Conservation (phyloP, 53 echinoderm and acorn worm species). For the Luidia sarsii region DNA sequence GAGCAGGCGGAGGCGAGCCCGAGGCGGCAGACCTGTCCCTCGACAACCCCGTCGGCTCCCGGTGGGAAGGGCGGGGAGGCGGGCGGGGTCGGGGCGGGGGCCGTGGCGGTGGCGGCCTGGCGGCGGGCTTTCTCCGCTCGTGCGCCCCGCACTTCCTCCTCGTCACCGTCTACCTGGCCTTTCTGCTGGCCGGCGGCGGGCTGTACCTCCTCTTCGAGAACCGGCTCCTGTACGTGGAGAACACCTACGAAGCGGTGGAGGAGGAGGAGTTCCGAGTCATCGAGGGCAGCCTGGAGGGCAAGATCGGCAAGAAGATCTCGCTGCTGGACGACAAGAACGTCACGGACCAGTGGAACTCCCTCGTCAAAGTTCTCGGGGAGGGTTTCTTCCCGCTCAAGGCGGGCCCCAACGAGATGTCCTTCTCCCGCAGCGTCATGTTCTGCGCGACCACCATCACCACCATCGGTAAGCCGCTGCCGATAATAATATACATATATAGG, state of each 20-base stretch:
- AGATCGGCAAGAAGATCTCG: neutral
- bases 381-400: too few species aligned
- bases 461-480: constrained; percentile 81
- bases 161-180: constrained; percentile 20
- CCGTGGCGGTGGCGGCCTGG: neutral
- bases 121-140: neutral
- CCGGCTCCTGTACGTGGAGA: too few species aligned
- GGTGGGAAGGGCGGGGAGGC: neutral
- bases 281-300: neutral
- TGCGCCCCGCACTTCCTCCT: constrained; percentile 1
- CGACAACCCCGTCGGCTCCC: neutral
- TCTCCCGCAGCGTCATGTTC: constrained; percentile 73
- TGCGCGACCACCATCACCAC: constrained; percentile 81
- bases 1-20: too few species aligned
- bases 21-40: neutral
- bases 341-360: neutral
- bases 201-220: constrained; percentile 2
- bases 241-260: neutral
- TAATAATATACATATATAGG: too few species aligned
- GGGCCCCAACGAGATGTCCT: constrained; percentile 15
- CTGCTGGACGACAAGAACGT: neutral
- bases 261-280: neutral
- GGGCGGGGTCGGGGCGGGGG: neutral
- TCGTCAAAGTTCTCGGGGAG: neutral
- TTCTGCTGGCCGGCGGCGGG: constrained; percentile 6